A percentile compares a stretch with the other conserved stretches of the same genome.
phyloP scores from a whole-genome alignment of 92 coral and sea anemone species.

The Phenganax marumi region DNA sequence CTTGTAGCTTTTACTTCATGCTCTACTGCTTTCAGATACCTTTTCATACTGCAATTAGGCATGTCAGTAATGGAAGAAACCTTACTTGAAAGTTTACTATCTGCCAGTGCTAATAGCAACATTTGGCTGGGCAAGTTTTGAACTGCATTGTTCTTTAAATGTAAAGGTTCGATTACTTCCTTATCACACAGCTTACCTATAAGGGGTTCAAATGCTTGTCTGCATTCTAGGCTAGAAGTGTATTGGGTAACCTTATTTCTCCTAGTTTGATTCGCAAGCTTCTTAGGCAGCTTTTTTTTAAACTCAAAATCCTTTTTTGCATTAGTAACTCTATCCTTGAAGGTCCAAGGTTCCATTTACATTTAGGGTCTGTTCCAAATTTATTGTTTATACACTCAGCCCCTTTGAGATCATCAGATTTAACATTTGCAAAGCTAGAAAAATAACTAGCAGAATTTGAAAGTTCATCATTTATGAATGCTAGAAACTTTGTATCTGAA shows the following conservation, averaged over 20 bases:
- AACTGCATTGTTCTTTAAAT: slow-evolving; percentile 40
- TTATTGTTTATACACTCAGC: not conserved
- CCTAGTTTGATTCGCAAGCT: slow-evolving; percentile 33
- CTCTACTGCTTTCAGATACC: slow-evolving; percentile 1
- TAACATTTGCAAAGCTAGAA: slow-evolving; percentile 66
- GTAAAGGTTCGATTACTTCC: slow-evolving; percentile 32
- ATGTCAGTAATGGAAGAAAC: not conserved
- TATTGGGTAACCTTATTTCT: slow-evolving; percentile 13
- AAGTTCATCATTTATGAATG: slow-evolving; percentile 61
- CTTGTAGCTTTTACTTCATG: slow-evolving; percentile 13
- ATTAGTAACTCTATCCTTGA: slow-evolving; percentile 31
- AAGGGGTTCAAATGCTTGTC: slow-evolving; percentile 29
- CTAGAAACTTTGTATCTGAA: slow-evolving; percentile 64
- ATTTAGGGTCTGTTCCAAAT: slow-evolving; percentile 45
- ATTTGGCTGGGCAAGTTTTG: slow-evolving; percentile 18
- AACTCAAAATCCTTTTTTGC: slow-evolving; percentile 40
- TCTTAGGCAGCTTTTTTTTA: slow-evolving; percentile 33
- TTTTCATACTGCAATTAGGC: not conserved
- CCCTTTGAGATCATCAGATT: slow-evolving; percentile 42
- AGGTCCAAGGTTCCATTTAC: slow-evolving; percentile 63
- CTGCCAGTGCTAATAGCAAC: slow-evolving; percentile 25
- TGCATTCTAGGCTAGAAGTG: slow-evolving; percentile 13
- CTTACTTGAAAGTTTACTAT: slow-evolving; percentile 21
- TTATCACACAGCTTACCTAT: slow-evolving; percentile 37
- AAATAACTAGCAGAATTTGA: slow-evolving; percentile 60